Conservation (phyloP, 2,888 invertebrate species). For the Julus scanicus region DNA sequence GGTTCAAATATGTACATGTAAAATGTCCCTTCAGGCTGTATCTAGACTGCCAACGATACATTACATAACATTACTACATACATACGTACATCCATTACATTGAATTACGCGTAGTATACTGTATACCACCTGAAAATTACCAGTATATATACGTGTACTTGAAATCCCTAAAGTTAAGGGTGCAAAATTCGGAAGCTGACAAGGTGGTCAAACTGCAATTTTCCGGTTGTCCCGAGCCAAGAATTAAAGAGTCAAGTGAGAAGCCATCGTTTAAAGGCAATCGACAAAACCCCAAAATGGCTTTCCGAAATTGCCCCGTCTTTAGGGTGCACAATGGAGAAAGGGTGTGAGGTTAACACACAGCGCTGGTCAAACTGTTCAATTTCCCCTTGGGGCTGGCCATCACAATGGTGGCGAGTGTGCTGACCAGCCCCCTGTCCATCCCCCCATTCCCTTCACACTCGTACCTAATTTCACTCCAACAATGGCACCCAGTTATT, state of each 20-base stretch:
- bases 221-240: constrained; percentile 15
- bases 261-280: neutral
- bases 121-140: too few relatives aligned
- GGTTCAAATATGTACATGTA: too few relatives aligned
- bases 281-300: constrained; percentile 33
- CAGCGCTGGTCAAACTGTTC: neutral
- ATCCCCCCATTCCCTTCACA: neutral
- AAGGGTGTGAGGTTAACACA: constrained; percentile 11
- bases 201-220: constrained; percentile 20
- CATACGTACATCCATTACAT: too few relatives aligned
- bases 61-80: too few relatives aligned
- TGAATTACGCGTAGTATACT: too few relatives aligned
- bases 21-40: too few relatives aligned
- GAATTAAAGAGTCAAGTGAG: constrained; percentile 26
- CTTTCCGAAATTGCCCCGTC: neutral
- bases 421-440: too few relatives aligned
- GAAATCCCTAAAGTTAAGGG: neutral
- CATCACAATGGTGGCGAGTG: neutral
- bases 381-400: neutral
- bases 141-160: too few relatives aligned
- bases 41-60: too few relatives aligned
- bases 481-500: constrained; percentile 20
- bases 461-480: constrained; percentile 33
- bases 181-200: neutral
- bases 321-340: constrained; percentile 10